Conservation (phyloP, 2,797 vertebrate genomes). For the Epinephelus coioides region DNA sequence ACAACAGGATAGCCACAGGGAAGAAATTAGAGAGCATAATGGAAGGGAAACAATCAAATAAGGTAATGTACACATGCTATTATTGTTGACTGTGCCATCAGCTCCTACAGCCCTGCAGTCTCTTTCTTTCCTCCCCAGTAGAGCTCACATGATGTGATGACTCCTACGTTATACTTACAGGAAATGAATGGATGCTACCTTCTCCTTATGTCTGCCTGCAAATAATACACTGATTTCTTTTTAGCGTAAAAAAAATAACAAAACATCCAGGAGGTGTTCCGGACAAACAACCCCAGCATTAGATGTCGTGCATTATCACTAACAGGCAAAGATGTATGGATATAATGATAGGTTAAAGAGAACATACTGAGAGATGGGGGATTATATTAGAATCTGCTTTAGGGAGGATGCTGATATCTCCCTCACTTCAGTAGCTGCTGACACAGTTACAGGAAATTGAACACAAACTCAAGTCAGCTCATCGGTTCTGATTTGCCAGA, state of each 20-base stretch:
- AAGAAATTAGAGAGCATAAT: conserved; percentile 52
- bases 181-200: conserved; percentile 1
- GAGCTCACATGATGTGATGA: conserved; percentile 36
- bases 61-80: conserved; percentile 41
- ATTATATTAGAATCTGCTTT: conserved; percentile 38
- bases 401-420: conserved; percentile 17
- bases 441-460: conserved; percentile 51
- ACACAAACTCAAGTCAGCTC: conserved; percentile 43
- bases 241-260: conserved; percentile 4
- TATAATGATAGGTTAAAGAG: conserved; percentile 12
- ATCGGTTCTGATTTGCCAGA: conserved; percentile 29
- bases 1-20: conserved; percentile 37
- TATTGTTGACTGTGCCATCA: conserved; percentile 49
- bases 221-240: background rate
- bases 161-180: background rate
- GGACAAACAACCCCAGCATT: conserved; percentile 23
- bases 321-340: conserved; percentile 39
- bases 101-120: conserved; percentile 29
- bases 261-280: conserved; percentile 11
- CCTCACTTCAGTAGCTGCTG: conserved; percentile 31
- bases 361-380: background rate
- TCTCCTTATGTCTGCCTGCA: background rate
- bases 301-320: conserved; percentile 36
- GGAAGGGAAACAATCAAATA: conserved; percentile 42
- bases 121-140: conserved; percentile 18